A percentile compares a stretch with the other conserved stretches of the same genome.
phyloP scores from a whole-genome alignment of 2,888 invertebrate species.

The Drosophila longiperda region DNA sequence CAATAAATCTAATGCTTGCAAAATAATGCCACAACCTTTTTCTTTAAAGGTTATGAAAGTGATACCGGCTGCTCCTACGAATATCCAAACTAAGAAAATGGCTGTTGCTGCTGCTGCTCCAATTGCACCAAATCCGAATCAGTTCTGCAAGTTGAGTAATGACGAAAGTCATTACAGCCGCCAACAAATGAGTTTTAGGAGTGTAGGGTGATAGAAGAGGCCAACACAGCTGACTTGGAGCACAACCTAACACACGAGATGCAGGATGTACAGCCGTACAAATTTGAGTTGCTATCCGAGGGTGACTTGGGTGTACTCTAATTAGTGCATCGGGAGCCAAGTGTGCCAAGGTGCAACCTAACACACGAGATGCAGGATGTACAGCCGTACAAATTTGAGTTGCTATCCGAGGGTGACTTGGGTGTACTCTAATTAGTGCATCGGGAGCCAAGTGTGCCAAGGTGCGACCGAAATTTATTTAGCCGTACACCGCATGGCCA shows the following conservation, averaged over 20 bases:
- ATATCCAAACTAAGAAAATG: not conserved
- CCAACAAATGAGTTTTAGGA: conserved; percentile 28
- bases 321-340: not conserved
- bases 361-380: not conserved
- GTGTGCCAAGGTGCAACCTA: conserved; percentile 32
- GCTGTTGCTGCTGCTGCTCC: not conserved
- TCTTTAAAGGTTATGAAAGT: not conserved
- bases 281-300: conserved; percentile 10
- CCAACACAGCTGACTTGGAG: conserved; percentile 23
- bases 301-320: conserved; percentile 28
- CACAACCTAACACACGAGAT: conserved; percentile 11
- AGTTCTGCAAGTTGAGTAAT: conserved; percentile 19
- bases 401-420: conserved; percentile 30
- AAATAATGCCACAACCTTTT: conserved; percentile 38
- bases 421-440: not conserved
- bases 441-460: not conserved
- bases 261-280: conserved; percentile 3
- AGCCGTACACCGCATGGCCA: conserved; percentile 26
- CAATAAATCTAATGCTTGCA: conserved; percentile 46
- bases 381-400: conserved; percentile 6
- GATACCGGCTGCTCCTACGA: not conserved
- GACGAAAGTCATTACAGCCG: conserved; percentile 42
- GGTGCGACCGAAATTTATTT: conserved; percentile 40
- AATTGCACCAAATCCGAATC: not conserved
- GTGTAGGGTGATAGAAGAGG: conserved; percentile 30